phyloP scores from a whole-genome alignment of 1,140 invertebrate species.

The Euschistus heros region DNA sequence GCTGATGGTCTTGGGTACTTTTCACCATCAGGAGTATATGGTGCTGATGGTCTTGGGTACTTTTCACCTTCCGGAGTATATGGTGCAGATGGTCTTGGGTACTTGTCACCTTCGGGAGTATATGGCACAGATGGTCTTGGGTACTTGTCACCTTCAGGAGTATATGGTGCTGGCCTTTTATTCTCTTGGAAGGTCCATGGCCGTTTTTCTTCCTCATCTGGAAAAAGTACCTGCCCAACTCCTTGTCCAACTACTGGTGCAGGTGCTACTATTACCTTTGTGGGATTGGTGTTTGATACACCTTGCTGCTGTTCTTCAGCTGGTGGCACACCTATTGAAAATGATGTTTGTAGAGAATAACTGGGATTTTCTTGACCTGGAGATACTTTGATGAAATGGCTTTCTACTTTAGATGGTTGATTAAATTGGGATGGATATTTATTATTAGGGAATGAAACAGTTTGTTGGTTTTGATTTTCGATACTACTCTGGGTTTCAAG shows the following conservation, averaged over 20 bases:
- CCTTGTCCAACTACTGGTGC: slow-evolving; percentile 27
- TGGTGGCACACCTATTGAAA: slow-evolving; percentile 30
- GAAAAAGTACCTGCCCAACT: slow-evolving; percentile 29
- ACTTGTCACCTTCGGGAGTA: slow-evolving; percentile 20
- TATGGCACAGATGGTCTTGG: slow-evolving; percentile 24
- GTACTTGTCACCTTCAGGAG: slow-evolving; percentile 23
- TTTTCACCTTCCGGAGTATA: slow-evolving; percentile 12
- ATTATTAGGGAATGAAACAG: not conserved
- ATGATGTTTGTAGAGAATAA: slow-evolving; percentile 32
- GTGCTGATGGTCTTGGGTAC: slow-evolving; percentile 28
- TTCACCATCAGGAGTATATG: not conserved
- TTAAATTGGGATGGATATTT: slow-evolving; percentile 2
- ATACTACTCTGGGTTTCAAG: not conserved
- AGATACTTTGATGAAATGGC: slow-evolving; percentile 30
- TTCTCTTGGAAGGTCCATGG: not conserved
- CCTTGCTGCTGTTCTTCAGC: slow-evolving; percentile 12
- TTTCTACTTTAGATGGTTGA: slow-evolving; percentile 20
- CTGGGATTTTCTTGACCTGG: slow-evolving; percentile 30
- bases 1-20: slow-evolving; percentile 28
- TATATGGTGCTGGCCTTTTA: not conserved
- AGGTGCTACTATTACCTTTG: not conserved
- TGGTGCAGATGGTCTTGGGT: slow-evolving; percentile 26
- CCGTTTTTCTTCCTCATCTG: slow-evolving; percentile 23
- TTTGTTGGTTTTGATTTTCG: not conserved
- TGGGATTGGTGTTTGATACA: no score